Conservation (phyloP, 2,113 vertebrate species). For the Zosterops hypoxanthus region DNA sequence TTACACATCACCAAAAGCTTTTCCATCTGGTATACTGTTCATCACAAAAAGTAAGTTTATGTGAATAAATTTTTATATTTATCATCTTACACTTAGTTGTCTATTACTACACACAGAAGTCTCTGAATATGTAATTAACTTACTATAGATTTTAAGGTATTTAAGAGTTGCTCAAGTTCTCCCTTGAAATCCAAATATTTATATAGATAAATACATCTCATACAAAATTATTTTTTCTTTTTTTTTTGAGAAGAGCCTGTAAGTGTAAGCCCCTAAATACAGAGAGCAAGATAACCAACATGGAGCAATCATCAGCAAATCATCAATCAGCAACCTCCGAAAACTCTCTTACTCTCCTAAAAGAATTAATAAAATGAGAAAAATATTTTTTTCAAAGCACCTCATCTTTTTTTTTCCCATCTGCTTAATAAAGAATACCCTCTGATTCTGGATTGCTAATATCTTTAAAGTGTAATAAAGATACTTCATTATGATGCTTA, state of each 20-base stretch:
- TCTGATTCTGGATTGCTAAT: background rate
- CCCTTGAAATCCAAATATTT: background rate
- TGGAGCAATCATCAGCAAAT: background rate
- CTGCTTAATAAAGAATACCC: background rate
- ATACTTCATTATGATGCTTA: background rate
- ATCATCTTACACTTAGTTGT: slow-evolving; percentile 17
- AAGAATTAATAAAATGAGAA: background rate
- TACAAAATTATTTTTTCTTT: background rate
- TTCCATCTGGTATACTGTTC: background rate
- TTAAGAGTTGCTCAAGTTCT: background rate
- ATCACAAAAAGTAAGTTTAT: background rate
- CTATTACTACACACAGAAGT: background rate
- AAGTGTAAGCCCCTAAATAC: background rate
- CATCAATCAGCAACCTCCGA: background rate
- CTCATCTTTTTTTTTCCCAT: background rate
- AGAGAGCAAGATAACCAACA: background rate
- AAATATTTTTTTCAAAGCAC: background rate
- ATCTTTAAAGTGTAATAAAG: slow-evolving; percentile 5
- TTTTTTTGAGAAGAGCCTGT: background rate
- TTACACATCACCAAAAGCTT: background rate
- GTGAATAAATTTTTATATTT: background rate
- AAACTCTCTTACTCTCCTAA: background rate
- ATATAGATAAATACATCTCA: background rate
- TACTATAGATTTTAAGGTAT: slow-evolving; percentile 1
- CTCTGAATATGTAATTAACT: background rate